These are phyloP conservation scores for Luscinia luscinia DNA, from an alignment of 2,797 vertebrate species.

Conservation along the genomic window DNA sequence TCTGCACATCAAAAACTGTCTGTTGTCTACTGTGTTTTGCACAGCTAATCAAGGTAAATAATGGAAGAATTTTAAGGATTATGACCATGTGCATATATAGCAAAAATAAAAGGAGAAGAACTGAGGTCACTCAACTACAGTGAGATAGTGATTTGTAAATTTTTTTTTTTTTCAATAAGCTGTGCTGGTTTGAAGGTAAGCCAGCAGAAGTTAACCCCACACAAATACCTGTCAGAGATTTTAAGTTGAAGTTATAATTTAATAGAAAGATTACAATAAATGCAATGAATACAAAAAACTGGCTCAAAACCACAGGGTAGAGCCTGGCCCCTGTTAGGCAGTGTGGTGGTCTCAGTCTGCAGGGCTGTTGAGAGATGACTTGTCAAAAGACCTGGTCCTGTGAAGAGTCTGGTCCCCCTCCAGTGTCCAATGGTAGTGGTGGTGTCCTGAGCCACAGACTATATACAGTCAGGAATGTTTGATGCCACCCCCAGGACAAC, in stretches of 20 bases:
- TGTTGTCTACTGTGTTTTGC: not conserved
- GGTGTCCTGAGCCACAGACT: not conserved
- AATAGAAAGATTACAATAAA: not conserved
- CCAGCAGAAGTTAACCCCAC: not conserved
- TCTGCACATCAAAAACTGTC: not conserved
- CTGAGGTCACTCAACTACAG: not conserved
- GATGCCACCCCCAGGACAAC: accelerated
- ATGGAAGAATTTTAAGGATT: not conserved
- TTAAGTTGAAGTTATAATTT: not conserved
- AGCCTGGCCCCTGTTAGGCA: not conserved
- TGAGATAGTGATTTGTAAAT: not conserved
- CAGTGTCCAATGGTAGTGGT: not conserved
- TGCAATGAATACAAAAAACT: not conserved
- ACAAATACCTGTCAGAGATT: not conserved
- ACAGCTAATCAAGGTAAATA: not conserved
- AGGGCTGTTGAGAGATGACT: not conserved
- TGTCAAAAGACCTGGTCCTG: not conserved
- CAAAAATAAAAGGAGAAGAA: not conserved
- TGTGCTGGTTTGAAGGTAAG: not conserved
- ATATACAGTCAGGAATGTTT: not conserved
- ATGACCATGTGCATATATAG: not conserved
- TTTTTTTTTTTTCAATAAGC: not conserved
- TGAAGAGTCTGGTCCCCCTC: not conserved
- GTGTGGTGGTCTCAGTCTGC: not conserved
- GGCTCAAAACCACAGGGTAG: not conserved